Conservation (phyloP, 2,113 vertebrate species). For the Oxyura jamaicensis region DNA sequence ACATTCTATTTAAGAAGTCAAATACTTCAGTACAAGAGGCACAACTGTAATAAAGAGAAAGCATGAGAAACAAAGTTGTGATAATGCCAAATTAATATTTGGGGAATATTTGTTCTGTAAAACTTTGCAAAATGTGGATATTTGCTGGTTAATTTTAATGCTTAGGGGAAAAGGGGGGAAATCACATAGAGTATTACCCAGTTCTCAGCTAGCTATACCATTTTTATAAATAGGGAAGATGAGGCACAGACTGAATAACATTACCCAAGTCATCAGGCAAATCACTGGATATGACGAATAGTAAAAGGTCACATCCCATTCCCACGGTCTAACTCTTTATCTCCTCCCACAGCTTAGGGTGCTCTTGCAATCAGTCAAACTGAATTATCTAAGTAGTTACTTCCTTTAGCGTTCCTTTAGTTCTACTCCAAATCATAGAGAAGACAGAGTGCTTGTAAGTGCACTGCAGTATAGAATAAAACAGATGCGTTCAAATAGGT, state of each 20-base stretch:
- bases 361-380: background rate
- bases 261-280: background rate
- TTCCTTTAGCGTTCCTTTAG: background rate
- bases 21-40: background rate
- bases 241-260: background rate
- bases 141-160: background rate
- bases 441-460: background rate
- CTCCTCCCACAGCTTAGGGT: background rate
- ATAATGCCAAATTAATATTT: background rate
- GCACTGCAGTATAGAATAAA: background rate
- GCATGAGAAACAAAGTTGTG: rapidly evolving
- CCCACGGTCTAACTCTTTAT: background rate
- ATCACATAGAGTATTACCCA: background rate
- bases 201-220: background rate
- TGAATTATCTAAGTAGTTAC: background rate
- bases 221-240: background rate
- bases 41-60: background rate
- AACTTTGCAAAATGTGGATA: background rate
- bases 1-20: background rate
- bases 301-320: background rate
- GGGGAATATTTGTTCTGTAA: background rate
- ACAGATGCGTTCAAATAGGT: background rate
- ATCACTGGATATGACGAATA: background rate
- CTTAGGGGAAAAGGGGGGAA: background rate
- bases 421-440: background rate